phyloP scores from a whole-genome alignment of 2,888 invertebrate species.

The Tenthredo notha region DNA sequence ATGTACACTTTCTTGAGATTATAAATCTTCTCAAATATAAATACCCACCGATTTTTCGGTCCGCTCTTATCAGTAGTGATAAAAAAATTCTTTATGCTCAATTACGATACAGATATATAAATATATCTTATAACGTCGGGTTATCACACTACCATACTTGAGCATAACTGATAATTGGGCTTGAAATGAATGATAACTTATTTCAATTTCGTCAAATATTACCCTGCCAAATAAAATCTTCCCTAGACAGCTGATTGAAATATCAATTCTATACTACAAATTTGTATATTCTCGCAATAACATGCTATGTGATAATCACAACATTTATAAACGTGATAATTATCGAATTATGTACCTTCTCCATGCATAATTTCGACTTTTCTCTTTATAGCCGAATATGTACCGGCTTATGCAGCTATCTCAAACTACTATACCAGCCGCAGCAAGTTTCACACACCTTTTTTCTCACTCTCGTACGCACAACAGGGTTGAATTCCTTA shows the following conservation, averaged over 20 bases:
- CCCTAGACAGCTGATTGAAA: background rate
- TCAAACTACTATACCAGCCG: slow-evolving; percentile 89
- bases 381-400: slow-evolving; percentile 87
- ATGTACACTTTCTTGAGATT: background rate
- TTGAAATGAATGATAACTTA: slow-evolving; percentile 20
- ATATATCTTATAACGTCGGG: background rate
- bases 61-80: background rate
- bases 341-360: background rate
- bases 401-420: slow-evolving; percentile 94
- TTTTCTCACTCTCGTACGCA: slow-evolving; percentile 87
- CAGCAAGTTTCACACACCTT: slow-evolving; percentile 89
- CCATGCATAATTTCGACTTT: slow-evolving; percentile 49
- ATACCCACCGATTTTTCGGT: background rate
- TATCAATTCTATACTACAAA: background rate
- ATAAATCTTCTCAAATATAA: background rate
- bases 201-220: slow-evolving; percentile 13
- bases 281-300: background rate
- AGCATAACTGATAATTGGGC: background rate
- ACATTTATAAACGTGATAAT: background rate
- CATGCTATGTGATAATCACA: background rate
- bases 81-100: background rate
- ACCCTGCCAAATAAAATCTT: background rate
- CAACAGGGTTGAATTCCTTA: slow-evolving; percentile 94
- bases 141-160: background rate
- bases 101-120: background rate